Percentiles rank a stretch among this genome's conserved stretches.
Evolutionary conservation across 2,797 vertebrate genomes (phyloP).

Genomic region (Cossypha niveicapilla): DNA sequence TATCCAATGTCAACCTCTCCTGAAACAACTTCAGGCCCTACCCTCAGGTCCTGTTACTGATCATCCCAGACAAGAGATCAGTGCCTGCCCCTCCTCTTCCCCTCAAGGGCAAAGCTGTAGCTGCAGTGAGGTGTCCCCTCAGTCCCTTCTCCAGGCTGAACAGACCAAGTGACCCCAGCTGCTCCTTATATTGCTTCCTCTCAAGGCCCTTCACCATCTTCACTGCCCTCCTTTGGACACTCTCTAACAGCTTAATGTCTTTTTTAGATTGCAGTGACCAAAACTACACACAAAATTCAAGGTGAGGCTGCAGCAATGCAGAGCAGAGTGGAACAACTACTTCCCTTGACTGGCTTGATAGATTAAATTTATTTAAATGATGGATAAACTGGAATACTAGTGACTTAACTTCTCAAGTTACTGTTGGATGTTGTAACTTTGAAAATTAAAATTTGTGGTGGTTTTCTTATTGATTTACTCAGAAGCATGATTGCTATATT

Average conservation of each 20-base stretch:
- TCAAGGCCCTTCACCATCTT: neutral
- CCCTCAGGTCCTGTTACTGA: neutral
- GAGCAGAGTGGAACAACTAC: neutral
- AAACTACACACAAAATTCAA: neutral
- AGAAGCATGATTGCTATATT: neutral
- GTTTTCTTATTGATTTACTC: constrained; percentile 26
- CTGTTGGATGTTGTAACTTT: constrained; percentile 2
- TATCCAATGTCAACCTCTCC: neutral
- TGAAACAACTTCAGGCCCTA: neutral
- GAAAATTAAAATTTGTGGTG: neutral
- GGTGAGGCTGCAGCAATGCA: neutral
- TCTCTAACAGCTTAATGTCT: neutral
- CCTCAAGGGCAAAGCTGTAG: neutral
- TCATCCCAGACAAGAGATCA: neutral
- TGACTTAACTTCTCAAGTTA: constrained; percentile 12
- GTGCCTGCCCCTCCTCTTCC: neutral
- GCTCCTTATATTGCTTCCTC: rapidly evolving
- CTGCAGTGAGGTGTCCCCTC: neutral
- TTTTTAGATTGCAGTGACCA: neutral
- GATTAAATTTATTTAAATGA: constrained; percentile 11
- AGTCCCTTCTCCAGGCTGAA: neutral
- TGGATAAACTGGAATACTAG: neutral
- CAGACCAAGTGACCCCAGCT: neutral
- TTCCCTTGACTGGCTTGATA: neutral
- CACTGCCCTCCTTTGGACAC: neutral